These are phyloP conservation scores for Cerceris ruficornis DNA, from an alignment of 2,888 invertebrate genomes.

Conservation along the genomic window DNA sequence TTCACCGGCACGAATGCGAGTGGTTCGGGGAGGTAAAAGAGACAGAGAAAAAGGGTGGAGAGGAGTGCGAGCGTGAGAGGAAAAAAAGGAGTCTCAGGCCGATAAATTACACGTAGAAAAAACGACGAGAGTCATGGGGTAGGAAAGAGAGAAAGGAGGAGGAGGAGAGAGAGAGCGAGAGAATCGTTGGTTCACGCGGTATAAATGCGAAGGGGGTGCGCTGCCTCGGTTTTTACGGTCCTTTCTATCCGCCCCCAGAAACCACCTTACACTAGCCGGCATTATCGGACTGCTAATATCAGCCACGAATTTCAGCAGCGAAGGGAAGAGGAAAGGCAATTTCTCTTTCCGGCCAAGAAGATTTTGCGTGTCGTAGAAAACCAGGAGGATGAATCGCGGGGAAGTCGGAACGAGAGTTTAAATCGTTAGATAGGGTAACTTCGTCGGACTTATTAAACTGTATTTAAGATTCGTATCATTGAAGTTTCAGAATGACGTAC, in stretches of 20 bases:
- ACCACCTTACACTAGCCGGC: slow-evolving; percentile 39
- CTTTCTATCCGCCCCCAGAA: slow-evolving; percentile 31
- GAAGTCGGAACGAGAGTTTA: neutral
- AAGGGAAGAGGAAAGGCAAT: neutral
- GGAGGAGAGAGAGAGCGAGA: slow-evolving; percentile 10
- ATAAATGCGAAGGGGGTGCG: slow-evolving; percentile 48
- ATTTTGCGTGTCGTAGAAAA: neutral
- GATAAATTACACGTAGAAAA: slow-evolving; percentile 60
- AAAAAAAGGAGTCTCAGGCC: slow-evolving; percentile 42
- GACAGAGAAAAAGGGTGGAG: slow-evolving; percentile 44
- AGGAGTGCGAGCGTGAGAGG: slow-evolving; percentile 40
- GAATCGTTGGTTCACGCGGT: slow-evolving; percentile 50
- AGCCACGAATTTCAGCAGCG: slow-evolving; percentile 28
- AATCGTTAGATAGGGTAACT: no score
- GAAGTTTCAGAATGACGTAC: no score
- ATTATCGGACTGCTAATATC: slow-evolving; percentile 55
- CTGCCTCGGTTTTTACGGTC: slow-evolving; percentile 35
- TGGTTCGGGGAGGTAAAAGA: slow-evolving; percentile 46
- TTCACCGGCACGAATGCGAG: slow-evolving; percentile 31
- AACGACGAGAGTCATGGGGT: slow-evolving; percentile 31
- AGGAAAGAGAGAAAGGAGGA: neutral
- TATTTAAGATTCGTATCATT: no score
- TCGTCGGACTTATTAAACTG: no score
- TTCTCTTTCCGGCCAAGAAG: neutral
- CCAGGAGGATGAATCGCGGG: neutral